Evolutionary conservation across 2,888 invertebrate genomes (phyloP).

Genomic region (Erebia aethiops): DNA sequence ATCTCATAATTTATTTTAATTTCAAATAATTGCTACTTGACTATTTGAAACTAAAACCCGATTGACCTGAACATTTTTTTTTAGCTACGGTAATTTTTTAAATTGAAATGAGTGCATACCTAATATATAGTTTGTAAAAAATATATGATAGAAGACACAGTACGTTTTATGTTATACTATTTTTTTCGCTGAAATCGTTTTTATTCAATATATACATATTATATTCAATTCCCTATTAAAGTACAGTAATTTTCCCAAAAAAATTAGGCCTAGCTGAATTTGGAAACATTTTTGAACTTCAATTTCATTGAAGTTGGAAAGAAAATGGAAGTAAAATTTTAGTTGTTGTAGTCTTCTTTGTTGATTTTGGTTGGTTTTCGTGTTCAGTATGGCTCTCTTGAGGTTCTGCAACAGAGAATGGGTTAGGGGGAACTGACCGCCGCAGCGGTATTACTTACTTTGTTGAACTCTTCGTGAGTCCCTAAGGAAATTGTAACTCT

Average conservation of each 20-base stretch:
- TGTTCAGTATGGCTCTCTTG: constrained; percentile 32
- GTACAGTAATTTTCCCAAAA: not conserved
- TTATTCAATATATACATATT: constrained; percentile 4
- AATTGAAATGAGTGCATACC: constrained; percentile 17
- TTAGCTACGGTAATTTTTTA: not conserved
- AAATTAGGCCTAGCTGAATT: not conserved
- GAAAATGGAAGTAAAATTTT: not conserved
- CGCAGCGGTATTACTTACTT: constrained; percentile 70
- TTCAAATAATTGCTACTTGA: not conserved
- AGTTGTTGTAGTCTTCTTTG: constrained; percentile 8
- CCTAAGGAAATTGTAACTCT: constrained; percentile 78
- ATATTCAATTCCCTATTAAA: not conserved
- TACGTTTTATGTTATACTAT: constrained; percentile 1
- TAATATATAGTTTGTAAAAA: not conserved
- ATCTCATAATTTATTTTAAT: too few species aligned
- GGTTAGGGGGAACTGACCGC: constrained; percentile 47
- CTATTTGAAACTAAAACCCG: not conserved
- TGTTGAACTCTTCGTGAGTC: constrained; percentile 78
- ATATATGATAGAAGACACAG: constrained; percentile 6
- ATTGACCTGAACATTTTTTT: not conserved
- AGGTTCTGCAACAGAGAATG: constrained; percentile 63
- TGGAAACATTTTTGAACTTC: constrained; percentile 5
- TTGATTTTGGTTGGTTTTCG: constrained; percentile 15
- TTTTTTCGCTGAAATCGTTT: not conserved
- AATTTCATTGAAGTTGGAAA: constrained; percentile 9